phyloP scores from a whole-genome alignment of 2,113 vertebrate genomes.

The Bufo gargarizans region DNA sequence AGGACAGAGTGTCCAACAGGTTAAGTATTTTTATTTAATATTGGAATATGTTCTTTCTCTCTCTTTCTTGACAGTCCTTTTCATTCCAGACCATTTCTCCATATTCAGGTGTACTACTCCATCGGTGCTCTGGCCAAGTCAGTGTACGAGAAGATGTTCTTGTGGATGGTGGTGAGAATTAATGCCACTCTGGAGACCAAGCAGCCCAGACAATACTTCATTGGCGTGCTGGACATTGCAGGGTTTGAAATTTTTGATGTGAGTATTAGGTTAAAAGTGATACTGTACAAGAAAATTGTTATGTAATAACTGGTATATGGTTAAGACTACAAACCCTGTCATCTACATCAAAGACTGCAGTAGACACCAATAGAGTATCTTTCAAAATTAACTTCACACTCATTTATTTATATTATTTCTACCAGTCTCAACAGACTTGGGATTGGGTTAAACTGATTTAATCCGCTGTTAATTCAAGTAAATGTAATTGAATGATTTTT shows the following conservation, averaged over 20 bases:
- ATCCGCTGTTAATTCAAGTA: neutral
- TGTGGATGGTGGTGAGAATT: constrained; percentile 83
- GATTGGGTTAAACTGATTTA: neutral
- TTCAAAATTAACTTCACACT: too few relatives aligned
- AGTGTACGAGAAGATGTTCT: constrained; percentile 87
- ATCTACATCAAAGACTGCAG: neutral
- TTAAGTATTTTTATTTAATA: neutral
- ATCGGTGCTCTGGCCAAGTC: constrained; percentile 75
- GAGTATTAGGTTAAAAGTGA: constrained; percentile 52
- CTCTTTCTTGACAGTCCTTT: neutral
- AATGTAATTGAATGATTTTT: too few relatives aligned
- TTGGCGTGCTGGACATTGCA: constrained; percentile 88
- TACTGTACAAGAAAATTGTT: neutral
- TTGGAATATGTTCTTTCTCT: neutral
- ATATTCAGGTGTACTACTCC: constrained; percentile 53
- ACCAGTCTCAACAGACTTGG: neutral
- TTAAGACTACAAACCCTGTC: neutral
- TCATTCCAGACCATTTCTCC: neutral
- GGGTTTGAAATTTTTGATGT: constrained; percentile 83
- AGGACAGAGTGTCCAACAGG: constrained; percentile 74
- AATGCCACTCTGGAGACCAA: constrained; percentile 82
- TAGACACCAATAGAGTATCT: neutral
- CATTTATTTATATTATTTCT: too few relatives aligned
- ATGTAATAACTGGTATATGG: neutral
- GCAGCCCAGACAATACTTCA: constrained; percentile 84